These are phyloP conservation scores for Nibea coibor DNA, from an alignment of 2,113 vertebrate species.

Conservation along the genomic window DNA sequence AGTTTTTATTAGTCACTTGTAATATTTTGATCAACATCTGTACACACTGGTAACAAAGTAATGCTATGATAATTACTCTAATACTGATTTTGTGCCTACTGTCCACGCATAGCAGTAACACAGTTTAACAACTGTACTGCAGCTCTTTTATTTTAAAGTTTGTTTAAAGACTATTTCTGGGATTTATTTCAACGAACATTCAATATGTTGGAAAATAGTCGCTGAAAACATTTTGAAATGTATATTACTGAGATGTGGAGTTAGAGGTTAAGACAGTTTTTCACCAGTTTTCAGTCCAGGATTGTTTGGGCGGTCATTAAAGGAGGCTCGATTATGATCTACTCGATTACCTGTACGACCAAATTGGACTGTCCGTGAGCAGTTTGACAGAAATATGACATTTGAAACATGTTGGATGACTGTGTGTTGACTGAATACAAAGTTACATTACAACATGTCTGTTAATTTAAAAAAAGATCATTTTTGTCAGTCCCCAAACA, in stretches of 20 bases:
- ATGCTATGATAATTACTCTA: not conserved
- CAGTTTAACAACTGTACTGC: not conserved
- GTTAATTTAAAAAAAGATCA: not conserved
- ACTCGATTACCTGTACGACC: not conserved
- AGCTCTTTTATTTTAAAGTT: not conserved
- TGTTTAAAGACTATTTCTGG: too few relatives aligned
- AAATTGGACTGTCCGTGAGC: not conserved
- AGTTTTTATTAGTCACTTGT: not conserved
- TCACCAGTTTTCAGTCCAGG: too few relatives aligned
- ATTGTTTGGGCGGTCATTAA: too few relatives aligned
- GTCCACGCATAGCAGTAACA: not conserved
- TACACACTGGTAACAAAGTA: not conserved
- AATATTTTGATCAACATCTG: not conserved
- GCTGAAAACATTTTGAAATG: too few relatives aligned
- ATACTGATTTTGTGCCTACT: too few relatives aligned
- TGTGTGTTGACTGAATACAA: not conserved
- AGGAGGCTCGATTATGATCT: not conserved
- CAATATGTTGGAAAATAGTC: too few relatives aligned
- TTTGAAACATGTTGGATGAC: not conserved
- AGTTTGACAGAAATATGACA: not conserved
- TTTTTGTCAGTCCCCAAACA: not conserved
- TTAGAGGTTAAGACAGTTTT: too few relatives aligned
- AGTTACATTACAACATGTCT: not conserved
- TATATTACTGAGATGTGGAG: too few relatives aligned
- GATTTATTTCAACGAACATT: too few relatives aligned